Percentiles rank a stretch among this genome's conserved stretches.
These are phyloP conservation scores for Cyprinella venusta DNA, from an alignment of 2,797 vertebrate genomes.

Conservation along the genomic window DNA sequence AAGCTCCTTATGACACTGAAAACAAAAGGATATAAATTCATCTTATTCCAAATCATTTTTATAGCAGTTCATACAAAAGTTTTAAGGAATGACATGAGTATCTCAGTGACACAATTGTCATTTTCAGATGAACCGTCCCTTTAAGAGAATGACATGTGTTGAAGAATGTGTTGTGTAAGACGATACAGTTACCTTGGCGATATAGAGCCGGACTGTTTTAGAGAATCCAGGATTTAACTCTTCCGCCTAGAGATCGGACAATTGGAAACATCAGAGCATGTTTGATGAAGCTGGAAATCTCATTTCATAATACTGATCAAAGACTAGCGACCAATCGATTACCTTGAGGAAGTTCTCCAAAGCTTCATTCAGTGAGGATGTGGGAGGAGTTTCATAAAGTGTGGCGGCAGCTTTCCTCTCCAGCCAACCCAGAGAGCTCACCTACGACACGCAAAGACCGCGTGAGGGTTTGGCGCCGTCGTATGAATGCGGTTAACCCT, in stretches of 20 bases:
- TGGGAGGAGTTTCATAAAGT: conserved; percentile 81
- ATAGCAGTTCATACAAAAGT: neutral
- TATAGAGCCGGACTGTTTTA: conserved; percentile 87
- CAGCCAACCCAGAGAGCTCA: conserved; percentile 88
- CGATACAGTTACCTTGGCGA: conserved; percentile 86
- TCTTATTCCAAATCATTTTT: neutral
- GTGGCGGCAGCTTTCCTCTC: conserved; percentile 89
- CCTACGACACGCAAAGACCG: conserved; percentile 71
- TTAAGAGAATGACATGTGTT: neutral
- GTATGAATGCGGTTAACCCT: neutral
- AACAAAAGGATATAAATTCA: neutral
- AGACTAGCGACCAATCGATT: neutral
- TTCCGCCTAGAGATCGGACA: conserved; percentile 79
- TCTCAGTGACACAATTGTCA: neutral
- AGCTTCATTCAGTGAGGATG: conserved; percentile 84
- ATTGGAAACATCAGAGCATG: neutral
- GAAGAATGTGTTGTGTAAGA: neutral
- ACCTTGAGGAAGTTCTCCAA: conserved; percentile 92
- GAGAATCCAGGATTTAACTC: conserved; percentile 90
- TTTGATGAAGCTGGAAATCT: neutral
- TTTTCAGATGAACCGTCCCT: neutral
- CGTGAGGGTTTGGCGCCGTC: too few relatives aligned
- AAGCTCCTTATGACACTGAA: conserved; percentile 90
- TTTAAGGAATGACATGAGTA: neutral
- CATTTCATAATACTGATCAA: neutral